phyloP scores from a whole-genome alignment of 2,113 vertebrate genomes.

The Cinclus mexicanus region DNA sequence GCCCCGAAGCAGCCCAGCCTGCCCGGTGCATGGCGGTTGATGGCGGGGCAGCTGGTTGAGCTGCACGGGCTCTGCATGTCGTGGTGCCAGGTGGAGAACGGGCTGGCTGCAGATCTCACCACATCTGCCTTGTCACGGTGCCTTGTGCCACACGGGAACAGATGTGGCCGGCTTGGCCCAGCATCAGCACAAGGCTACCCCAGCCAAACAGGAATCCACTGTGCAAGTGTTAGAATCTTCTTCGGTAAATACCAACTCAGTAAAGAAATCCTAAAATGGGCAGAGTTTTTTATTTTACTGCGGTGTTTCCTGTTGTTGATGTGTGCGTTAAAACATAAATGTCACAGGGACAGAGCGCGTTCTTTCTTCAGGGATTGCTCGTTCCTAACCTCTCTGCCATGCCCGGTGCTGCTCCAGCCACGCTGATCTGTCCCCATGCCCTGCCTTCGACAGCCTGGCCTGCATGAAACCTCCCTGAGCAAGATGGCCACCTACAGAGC shows the following conservation, averaged over 20 bases:
- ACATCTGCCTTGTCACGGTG: accelerated
- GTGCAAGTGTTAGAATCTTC: background rate
- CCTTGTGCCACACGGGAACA: accelerated
- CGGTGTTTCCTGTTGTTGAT: background rate
- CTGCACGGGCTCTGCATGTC: too few species aligned
- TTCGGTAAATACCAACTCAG: background rate
- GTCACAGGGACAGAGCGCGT: background rate
- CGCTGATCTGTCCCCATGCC: background rate
- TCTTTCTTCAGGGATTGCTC: background rate
- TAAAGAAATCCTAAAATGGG: background rate
- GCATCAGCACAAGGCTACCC: accelerated
- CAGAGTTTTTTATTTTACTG: background rate
- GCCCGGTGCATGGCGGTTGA: accelerated
- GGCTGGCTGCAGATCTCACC: background rate
- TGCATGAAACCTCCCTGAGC: constrained; percentile 40
- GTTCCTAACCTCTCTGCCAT: background rate
- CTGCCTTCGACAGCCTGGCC: constrained; percentile 29
- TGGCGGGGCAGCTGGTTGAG: accelerated
- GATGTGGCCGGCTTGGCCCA: accelerated
- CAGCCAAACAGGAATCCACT: background rate
- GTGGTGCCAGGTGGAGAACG: accelerated
- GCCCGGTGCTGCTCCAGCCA: background rate
- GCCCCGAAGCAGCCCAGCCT: accelerated
- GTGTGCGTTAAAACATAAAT: background rate
- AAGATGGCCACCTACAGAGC: constrained; percentile 70